Conservation (phyloP, 2,113 vertebrate species). For the Phylloscopus whistleri region DNA sequence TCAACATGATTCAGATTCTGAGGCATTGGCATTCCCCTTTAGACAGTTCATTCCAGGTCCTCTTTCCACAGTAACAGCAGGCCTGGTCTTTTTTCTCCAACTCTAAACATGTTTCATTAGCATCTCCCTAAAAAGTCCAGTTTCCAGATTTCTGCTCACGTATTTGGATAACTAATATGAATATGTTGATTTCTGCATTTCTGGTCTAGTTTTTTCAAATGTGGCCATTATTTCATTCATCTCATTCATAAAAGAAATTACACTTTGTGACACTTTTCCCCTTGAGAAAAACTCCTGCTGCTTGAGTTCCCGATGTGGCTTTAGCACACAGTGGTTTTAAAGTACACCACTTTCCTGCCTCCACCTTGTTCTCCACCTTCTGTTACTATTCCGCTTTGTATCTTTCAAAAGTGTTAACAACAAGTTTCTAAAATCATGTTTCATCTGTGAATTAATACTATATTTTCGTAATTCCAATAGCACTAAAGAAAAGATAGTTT, state of each 20-base stretch:
- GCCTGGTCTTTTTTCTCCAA: not conserved
- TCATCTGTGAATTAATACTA: not conserved
- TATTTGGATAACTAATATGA: not conserved
- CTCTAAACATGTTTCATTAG: not conserved
- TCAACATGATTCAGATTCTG: not conserved
- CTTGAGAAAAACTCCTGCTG: not conserved
- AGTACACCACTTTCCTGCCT: not conserved
- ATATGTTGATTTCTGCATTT: not conserved
- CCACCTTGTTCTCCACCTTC: not conserved
- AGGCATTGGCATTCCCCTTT: not conserved
- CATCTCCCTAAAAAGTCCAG: not conserved
- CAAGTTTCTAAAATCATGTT: not conserved
- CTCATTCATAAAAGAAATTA: not conserved
- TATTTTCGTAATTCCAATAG: not conserved
- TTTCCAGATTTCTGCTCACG: not conserved
- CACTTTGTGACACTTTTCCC: not conserved
- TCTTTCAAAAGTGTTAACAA: not conserved
- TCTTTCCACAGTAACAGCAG: not conserved
- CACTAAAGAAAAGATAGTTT: not conserved
- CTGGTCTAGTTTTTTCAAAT: not conserved
- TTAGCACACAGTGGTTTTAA: not conserved
- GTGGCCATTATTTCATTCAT: not conserved
- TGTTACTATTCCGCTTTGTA: not conserved
- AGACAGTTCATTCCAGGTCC: not conserved
- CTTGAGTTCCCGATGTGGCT: not conserved